Conservation (phyloP, 2,113 vertebrate genomes). For the Chaetorhynchus papuensis region DNA sequence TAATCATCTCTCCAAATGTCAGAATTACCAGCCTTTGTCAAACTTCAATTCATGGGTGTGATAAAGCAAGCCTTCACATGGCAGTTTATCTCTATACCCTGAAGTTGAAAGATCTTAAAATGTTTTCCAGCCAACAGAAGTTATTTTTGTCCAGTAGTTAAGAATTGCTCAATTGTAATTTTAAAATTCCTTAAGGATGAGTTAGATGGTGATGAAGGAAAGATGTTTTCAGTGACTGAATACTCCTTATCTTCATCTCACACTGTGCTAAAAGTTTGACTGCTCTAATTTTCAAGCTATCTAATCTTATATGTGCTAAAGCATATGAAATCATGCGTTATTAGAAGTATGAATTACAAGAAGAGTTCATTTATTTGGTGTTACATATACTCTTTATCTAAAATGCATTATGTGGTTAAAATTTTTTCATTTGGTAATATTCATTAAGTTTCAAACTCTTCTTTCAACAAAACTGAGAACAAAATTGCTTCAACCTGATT, state of each 20-base stretch:
- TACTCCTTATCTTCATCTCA: slow-evolving; percentile 40
- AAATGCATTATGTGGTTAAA: background rate
- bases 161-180: slow-evolving; percentile 29
- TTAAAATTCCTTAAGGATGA: slow-evolving; percentile 35
- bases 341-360: slow-evolving; percentile 18
- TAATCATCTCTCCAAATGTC: slow-evolving; percentile 6
- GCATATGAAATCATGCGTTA: slow-evolving; percentile 24
- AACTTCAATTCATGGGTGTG: background rate
- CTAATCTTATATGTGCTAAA: slow-evolving; percentile 47
- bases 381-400: slow-evolving; percentile 34
- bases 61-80: background rate
- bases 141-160: slow-evolving; percentile 40
- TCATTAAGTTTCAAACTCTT: background rate
- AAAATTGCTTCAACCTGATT: slow-evolving; percentile 3
- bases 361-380: slow-evolving; percentile 19
- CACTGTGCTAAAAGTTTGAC: slow-evolving; percentile 35
- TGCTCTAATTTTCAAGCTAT: slow-evolving; percentile 52
- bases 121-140: slow-evolving; percentile 27
- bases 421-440: background rate
- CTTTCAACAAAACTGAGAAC: background rate
- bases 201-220: slow-evolving; percentile 24
- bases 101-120: slow-evolving; percentile 12
- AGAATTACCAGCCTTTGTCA: background rate
- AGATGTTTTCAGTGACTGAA: slow-evolving; percentile 15
- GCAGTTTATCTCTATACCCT: background rate